Evolutionary conservation across 2,797 vertebrate genomes (phyloP).

Genomic region (Lates japonicus): DNA sequence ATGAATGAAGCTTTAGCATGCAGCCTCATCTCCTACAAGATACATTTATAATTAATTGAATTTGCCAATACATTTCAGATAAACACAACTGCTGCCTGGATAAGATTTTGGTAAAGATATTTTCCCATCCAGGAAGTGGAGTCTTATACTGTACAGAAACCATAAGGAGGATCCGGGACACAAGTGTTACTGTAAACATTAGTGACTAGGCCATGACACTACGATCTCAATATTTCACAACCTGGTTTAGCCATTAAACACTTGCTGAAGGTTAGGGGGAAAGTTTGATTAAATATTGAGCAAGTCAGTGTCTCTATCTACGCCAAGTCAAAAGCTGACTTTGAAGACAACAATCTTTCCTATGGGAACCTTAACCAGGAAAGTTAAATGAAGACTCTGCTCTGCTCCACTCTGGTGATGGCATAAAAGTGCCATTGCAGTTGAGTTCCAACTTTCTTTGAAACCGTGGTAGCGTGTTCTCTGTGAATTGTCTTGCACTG

Average conservation of each 20-base stretch:
- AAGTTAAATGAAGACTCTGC: background rate
- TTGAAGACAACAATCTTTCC: background rate
- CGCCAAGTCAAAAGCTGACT: too few species aligned
- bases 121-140: background rate
- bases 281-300: background rate
- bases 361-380: background rate
- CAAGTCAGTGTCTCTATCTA: background rate
- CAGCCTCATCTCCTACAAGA: background rate
- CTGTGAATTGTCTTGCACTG: too few species aligned
- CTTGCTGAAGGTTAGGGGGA: background rate
- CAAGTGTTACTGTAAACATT: too few species aligned
- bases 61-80: constrained; percentile 17
- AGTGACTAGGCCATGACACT: background rate
- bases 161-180: too few species aligned
- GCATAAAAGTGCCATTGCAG: too few species aligned
- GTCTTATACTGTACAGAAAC: background rate
- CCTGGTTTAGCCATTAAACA: background rate
- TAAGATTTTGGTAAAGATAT: background rate
- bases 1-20: background rate
- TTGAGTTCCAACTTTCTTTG: too few species aligned
- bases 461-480: too few species aligned
- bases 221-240: background rate
- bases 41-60: constrained; percentile 3
- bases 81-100: too few species aligned
- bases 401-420: too few species aligned